Evolutionary conservation across 2,888 invertebrate genomes (phyloP).

Genomic region (Flexamia atlantica): DNA sequence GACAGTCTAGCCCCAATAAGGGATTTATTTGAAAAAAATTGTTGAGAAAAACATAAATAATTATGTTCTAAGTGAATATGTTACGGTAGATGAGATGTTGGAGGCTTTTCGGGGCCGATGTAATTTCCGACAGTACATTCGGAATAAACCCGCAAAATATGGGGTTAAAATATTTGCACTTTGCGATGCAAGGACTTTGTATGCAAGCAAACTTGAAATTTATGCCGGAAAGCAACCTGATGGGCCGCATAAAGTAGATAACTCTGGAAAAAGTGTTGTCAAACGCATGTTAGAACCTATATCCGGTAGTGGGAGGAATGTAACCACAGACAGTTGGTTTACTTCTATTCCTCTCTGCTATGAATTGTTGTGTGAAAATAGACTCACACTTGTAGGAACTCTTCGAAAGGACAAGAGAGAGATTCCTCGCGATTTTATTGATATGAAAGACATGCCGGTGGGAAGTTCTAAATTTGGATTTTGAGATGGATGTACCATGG

Average conservation of each 20-base stretch:
- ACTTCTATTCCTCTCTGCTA: slow-evolving; percentile 6
- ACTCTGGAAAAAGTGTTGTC: background rate
- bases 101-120: background rate
- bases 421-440: background rate
- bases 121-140: slow-evolving; percentile 44
- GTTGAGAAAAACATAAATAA: slow-evolving; percentile 42
- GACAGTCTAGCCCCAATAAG: slow-evolving; percentile 61
- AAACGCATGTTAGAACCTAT: slow-evolving; percentile 9
- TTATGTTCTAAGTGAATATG: background rate
- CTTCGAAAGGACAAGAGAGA: background rate
- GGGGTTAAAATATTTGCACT: background rate
- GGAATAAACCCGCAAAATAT: slow-evolving; percentile 53
- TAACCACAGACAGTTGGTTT: slow-evolving; percentile 2
- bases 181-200: background rate
- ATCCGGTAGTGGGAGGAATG: background rate
- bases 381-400: background rate
- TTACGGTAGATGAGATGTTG: background rate
- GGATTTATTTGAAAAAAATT: slow-evolving; percentile 54
- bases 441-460: background rate
- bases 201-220: background rate
- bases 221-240: slow-evolving; percentile 19
- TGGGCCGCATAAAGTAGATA: background rate
- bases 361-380: background rate
- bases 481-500: slow-evolving; percentile 34
- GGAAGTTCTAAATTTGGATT: slow-evolving; percentile 19